phyloP scores from a whole-genome alignment of 1,140 invertebrate species.

The Spodoptera litura region DNA sequence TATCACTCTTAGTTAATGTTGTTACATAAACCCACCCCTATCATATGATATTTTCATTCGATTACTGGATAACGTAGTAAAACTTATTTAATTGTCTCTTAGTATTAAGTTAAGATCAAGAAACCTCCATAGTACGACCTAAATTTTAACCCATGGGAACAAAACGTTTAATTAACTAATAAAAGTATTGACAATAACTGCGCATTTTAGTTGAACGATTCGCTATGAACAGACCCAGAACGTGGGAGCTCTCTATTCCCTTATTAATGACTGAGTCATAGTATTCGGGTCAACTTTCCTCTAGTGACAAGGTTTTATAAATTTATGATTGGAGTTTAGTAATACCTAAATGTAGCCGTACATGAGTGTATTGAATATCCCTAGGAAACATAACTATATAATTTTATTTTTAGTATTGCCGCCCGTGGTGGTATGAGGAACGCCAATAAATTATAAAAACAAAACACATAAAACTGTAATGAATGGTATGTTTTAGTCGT shows the following conservation, averaged over 20 bases:
- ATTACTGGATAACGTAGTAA: conserved; percentile 24
- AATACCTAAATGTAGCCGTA: background rate
- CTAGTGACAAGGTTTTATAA: background rate
- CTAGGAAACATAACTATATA: conserved; percentile 25
- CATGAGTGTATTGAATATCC: background rate
- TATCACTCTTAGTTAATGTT: conserved; percentile 43
- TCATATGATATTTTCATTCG: conserved; percentile 49
- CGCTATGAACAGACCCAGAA: background rate
- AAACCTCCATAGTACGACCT: conserved; percentile 37
- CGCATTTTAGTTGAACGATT: conserved; percentile 22
- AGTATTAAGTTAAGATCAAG: conserved; percentile 41
- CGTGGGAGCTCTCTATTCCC: background rate
- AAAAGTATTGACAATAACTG: conserved; percentile 30
- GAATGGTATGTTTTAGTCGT: conserved; percentile 71
- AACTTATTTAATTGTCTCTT: conserved; percentile 27
- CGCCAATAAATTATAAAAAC: conserved; percentile 59
- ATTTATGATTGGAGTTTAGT: background rate
- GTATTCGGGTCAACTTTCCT: background rate
- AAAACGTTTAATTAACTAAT: conserved; percentile 36
- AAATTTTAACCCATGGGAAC: conserved; percentile 32
- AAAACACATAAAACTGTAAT: conserved; percentile 61
- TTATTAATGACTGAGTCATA: background rate
- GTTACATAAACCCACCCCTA: conserved; percentile 80
- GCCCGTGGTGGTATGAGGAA: conserved; percentile 77
- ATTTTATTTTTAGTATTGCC: conserved; percentile 80